Conservation (phyloP, 2,888 invertebrate genomes). For the Drosophila antonietae region DNA sequence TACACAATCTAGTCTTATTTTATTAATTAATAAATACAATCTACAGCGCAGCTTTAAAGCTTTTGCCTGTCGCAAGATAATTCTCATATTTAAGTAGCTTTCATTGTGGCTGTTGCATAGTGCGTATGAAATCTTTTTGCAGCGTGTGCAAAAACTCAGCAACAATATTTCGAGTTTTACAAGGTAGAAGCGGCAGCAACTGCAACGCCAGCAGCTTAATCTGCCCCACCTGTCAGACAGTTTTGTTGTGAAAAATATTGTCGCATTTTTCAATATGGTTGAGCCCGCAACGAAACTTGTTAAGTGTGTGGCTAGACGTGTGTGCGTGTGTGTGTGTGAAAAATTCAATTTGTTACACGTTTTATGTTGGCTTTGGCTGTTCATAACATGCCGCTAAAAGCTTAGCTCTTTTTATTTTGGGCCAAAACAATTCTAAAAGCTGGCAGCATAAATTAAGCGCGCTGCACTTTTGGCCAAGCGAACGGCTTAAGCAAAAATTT, state of each 20-base stretch:
- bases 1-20: no score
- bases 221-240: conserved; percentile 40
- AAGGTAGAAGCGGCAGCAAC: conserved; percentile 5
- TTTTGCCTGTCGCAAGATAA: background rate
- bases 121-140: conserved; percentile 26
- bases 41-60: background rate
- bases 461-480: conserved; percentile 16
- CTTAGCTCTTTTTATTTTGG: conserved; percentile 30
- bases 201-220: conserved; percentile 39
- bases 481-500: conserved; percentile 44
- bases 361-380: conserved; percentile 66
- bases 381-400: conserved; percentile 62
- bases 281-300: conserved; percentile 64
- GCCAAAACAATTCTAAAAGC: conserved; percentile 42
- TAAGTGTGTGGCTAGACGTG: conserved; percentile 69
- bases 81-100: background rate
- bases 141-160: conserved; percentile 31
- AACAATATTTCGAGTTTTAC: conserved; percentile 43
- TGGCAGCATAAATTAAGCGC: conserved; percentile 65
- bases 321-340: conserved; percentile 32
- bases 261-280: conserved; percentile 72
- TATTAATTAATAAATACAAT: no score
- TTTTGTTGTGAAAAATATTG: conserved; percentile 66
- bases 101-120: conserved; percentile 23
- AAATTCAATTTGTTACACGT: conserved; percentile 76